Base-by-base conservation (phyloP, 2,797 vertebrate genomes). In the Harpagifer antarcticus region DNA sequence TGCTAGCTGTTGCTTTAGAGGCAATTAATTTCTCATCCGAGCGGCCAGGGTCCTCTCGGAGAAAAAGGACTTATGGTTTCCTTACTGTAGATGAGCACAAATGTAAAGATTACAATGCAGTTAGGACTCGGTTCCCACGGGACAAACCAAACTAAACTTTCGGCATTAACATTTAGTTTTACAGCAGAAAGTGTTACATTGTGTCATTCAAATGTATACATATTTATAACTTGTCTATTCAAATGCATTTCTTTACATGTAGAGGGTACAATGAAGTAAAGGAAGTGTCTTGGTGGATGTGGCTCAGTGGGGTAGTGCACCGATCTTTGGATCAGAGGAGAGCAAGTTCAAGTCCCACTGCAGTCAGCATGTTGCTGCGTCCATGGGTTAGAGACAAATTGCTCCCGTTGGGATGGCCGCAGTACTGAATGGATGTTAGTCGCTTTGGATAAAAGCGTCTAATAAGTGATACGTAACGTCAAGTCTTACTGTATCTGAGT, bases 1-100 rank as follows among this genome's bases (percentile, higher is more conserved):
- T 95, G 94, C 88, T 89, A 79, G 92, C 92, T 91, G 93, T 92
- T 95, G 91, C 92, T 94, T 93, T 89, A 91, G 89, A 92, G 92
- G 92, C 92, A 93, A 94, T 95, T 95, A 92, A 94, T 92, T 91
- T 85, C 90, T 89, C 84, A 90, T 87, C 81, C 83, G 63, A 86
- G 79, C 72, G 69, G 71, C 87, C 82, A 82, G 82, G 77, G 86
- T 88, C 87, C 83, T 86, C 74, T 84, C 75, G 85, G 84, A 74
- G 84, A 83, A 85, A 70, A 88, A 76, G 74, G 74, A 88, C 80
- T 84, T 57, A 55, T 62, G 72, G 68, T 71, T 74, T 78, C 73
- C 76, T 80, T 50, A 37, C 33, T 37, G 33, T 37, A 59, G 68
- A 80, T 55, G 72, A 83, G 66, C 53, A 67, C 65, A 80, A 68